Evolutionary conservation across 2,888 invertebrate genomes (phyloP).

Genomic region (Creontiades dilutus): DNA sequence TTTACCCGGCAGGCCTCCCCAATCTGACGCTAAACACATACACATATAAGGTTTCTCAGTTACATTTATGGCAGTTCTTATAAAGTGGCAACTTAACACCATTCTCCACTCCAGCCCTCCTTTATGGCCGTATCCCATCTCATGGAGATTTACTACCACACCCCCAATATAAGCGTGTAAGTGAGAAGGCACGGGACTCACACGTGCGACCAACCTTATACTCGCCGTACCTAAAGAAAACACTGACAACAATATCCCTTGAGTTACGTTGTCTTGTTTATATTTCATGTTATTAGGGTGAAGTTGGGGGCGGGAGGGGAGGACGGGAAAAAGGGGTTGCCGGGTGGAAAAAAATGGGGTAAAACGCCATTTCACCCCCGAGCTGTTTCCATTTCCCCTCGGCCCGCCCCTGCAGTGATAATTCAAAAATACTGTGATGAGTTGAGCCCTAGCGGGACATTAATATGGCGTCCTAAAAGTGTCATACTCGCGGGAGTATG

Average conservation of each 20-base stretch:
- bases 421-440: slow-evolving; percentile 46
- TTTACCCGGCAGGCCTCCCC: neutral
- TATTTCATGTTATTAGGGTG: slow-evolving; percentile 63
- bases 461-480: slow-evolving; percentile 36
- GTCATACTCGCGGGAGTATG: slow-evolving; percentile 32
- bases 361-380: slow-evolving; percentile 37
- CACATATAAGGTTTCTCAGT: slow-evolving; percentile 26
- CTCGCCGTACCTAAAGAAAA: slow-evolving; percentile 44
- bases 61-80: slow-evolving; percentile 57
- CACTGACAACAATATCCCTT: slow-evolving; percentile 60
- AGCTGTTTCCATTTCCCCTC: slow-evolving; percentile 52
- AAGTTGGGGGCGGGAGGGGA: neutral
- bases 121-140: slow-evolving; percentile 40
- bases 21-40: slow-evolving; percentile 30
- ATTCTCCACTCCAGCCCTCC: slow-evolving; percentile 37
- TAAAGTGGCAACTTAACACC: slow-evolving; percentile 58
- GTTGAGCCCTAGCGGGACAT: slow-evolving; percentile 39
- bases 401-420: slow-evolving; percentile 49
- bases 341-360: neutral
- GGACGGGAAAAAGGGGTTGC: slow-evolving; percentile 16
- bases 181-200: neutral
- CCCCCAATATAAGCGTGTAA: neutral
- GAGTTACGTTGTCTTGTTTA: slow-evolving; percentile 66
- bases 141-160: slow-evolving; percentile 45
- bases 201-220: slow-evolving; percentile 16